These are phyloP conservation scores for Brachionichthys hirsutus DNA, from an alignment of 2,113 vertebrate species.

Conservation along the genomic window DNA sequence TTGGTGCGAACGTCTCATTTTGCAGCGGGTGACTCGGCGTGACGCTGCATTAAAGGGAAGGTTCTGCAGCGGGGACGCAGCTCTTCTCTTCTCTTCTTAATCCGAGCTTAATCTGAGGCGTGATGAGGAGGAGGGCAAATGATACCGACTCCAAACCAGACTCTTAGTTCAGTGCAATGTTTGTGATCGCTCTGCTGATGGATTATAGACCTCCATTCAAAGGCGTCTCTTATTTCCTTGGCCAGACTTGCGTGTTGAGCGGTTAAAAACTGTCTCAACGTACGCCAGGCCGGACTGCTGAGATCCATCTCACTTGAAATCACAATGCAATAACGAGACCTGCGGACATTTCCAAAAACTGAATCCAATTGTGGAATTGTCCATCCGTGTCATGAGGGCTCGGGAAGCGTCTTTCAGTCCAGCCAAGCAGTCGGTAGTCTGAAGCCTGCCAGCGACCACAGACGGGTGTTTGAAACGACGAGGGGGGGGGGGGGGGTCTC, in stretches of 20 bases:
- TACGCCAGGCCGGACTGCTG: background rate
- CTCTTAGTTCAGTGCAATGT: slow-evolving; percentile 35
- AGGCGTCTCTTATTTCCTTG: slow-evolving; percentile 15
- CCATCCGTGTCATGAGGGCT: slow-evolving; percentile 25
- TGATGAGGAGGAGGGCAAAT: slow-evolving; percentile 46
- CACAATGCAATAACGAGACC: slow-evolving; percentile 29
- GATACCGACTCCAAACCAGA: slow-evolving; percentile 38
- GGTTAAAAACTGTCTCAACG: slow-evolving; percentile 4
- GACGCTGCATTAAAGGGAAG: background rate
- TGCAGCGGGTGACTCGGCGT: background rate
- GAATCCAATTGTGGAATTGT: slow-evolving; percentile 11
- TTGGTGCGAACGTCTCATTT: background rate
- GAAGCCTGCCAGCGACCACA: slow-evolving; percentile 40
- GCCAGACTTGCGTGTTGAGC: background rate
- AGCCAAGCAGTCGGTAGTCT: slow-evolving; percentile 37
- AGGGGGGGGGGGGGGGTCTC: too few relatives aligned
- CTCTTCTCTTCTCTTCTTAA: background rate
- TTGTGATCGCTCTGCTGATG: slow-evolving; percentile 35
- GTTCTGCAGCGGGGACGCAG: background rate
- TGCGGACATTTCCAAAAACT: slow-evolving; percentile 31
- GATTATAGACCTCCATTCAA: slow-evolving; percentile 1
- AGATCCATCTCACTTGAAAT: slow-evolving; percentile 4
- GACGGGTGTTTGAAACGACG: slow-evolving; percentile 27
- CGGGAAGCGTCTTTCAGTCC: slow-evolving; percentile 24
- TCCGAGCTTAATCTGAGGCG: slow-evolving; percentile 68